Base-by-base conservation (phyloP, 2,888 invertebrate species). In the Pristionchus arcanus region DNA sequence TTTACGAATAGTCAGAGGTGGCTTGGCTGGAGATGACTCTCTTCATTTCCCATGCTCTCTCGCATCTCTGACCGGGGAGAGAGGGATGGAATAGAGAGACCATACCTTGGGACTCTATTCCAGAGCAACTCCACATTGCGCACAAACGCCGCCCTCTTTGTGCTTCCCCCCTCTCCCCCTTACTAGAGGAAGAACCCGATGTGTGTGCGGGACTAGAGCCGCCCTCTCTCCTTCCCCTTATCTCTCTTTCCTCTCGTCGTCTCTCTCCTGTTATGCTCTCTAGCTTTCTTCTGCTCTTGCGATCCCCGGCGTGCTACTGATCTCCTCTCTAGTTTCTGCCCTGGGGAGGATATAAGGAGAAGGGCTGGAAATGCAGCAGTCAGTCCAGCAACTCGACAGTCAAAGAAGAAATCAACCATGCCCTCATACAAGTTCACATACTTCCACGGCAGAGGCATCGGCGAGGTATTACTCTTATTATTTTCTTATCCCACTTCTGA, bases 61-160 rank as follows among this genome's bases (percentile, higher is more conserved):
- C 42, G 9, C 42, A 3, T 49, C 42, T 49, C 42, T 49, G 42
- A 42, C 42, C 42, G 42, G 3, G 42, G 42, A 42, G 42, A 3
- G 42, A 42, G 42, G 9, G 42, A n/a, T 42, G 3, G 42, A n/a
- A n/a, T 42, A 42, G 42, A 42, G 42, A 42, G 42, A 42, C 42
- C 55, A 55, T 55, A 2, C 19, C 59, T 59, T 16, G 59, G 0
- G 21, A 59, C 1, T 4, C 1, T 19, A 4, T 59, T 9, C 13
- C 13, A 59, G 59, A 3, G 42, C 31, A 7, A 71, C 71, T 71
- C 71, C 49, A 81, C 49, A 81, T 42, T n/a, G 74, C 37, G 74
- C 74, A 74, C 74, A 81, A 53, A 15, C 81, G 15, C 42, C 81
- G 81, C 81, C 81, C 81, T n/a, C 28, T 81, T 81, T 81, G 42